Percentiles rank a stretch among this genome's conserved stretches.
Conservation (phyloP, 2,888 invertebrate species). For the Leptura quadrifasciata region DNA sequence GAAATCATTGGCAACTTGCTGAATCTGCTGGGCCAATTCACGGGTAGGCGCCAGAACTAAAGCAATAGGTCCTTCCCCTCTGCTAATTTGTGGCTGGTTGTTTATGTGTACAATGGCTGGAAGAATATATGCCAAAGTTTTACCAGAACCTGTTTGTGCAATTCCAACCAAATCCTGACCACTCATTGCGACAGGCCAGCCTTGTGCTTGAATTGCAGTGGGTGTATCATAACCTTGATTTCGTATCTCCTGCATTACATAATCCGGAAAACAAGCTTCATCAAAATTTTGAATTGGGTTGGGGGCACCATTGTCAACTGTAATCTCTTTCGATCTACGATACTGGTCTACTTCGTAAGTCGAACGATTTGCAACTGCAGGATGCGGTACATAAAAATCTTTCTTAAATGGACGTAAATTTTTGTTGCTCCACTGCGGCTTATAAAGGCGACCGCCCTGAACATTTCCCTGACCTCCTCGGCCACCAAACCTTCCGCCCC, state of each 20-base stretch:
- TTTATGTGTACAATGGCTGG: conserved; percentile 94
- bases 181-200: conserved; percentile 91
- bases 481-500: conserved; percentile 34
- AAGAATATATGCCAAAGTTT: conserved; percentile 87
- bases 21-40: conserved; percentile 88
- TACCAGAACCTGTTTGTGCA: conserved; percentile 89
- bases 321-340: conserved; percentile 88
- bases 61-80: conserved; percentile 91
- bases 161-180: conserved; percentile 92
- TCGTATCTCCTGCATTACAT: conserved; percentile 83
- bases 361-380: conserved; percentile 80
- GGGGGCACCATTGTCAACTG: conserved; percentile 85
- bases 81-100: conserved; percentile 85
- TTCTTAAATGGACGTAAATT: conserved; percentile 88
- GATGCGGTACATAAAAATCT: conserved; percentile 88
- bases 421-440: conserved; percentile 84
- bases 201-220: conserved; percentile 91
- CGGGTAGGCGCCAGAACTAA: conserved; percentile 87
- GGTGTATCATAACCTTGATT: conserved; percentile 84
- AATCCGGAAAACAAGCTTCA: conserved; percentile 88
- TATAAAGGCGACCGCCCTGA: conserved; percentile 76
- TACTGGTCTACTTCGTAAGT: conserved; percentile 84
- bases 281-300: conserved; percentile 87
- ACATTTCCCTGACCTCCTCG: conserved; percentile 49
- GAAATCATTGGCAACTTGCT: conserved; percentile 91